A percentile compares a stretch with the other conserved stretches of the same genome.
Conservation (phyloP, 2,888 invertebrate species). For the Cephalotes varians region DNA sequence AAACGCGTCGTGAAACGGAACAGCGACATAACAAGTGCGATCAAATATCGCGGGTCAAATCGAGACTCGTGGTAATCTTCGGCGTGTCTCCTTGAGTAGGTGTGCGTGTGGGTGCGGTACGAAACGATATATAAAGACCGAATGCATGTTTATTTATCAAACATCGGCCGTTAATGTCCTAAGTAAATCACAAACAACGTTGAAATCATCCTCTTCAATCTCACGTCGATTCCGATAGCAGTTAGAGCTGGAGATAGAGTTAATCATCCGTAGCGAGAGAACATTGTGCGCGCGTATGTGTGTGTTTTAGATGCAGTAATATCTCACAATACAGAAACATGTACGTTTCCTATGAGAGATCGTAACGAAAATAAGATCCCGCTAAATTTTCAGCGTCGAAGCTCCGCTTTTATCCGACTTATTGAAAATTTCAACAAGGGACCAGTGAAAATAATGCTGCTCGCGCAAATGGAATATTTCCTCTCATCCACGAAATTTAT, state of each 20-base stretch:
- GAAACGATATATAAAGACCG: background rate
- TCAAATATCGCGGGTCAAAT: conserved; percentile 64
- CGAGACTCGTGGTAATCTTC: conserved; percentile 48
- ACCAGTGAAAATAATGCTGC: background rate
- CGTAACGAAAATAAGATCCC: conserved; percentile 16
- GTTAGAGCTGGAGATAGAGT: background rate
- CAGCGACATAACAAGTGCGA: conserved; percentile 50
- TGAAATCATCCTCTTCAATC: background rate
- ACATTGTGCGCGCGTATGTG: background rate
- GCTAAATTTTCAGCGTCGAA: background rate
- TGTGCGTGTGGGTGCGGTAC: background rate
- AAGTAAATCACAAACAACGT: background rate
- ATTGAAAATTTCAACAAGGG: conserved; percentile 19
- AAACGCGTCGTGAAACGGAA: conserved; percentile 20
- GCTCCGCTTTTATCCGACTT: conserved; percentile 3
- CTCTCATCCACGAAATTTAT: background rate
- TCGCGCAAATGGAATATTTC: conserved; percentile 20
- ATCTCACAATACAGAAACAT: background rate
- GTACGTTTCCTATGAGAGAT: background rate
- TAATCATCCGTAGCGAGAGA: conserved; percentile 7
- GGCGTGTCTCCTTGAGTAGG: conserved; percentile 29
- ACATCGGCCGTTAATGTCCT: background rate
- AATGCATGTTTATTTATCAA: background rate
- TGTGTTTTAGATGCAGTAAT: background rate
- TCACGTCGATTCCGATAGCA: background rate